Evolutionary conservation across 2,888 invertebrate species (phyloP), one percentile per base, ranked within the genome.

Genomic region (Coremacera marginata): DNA sequence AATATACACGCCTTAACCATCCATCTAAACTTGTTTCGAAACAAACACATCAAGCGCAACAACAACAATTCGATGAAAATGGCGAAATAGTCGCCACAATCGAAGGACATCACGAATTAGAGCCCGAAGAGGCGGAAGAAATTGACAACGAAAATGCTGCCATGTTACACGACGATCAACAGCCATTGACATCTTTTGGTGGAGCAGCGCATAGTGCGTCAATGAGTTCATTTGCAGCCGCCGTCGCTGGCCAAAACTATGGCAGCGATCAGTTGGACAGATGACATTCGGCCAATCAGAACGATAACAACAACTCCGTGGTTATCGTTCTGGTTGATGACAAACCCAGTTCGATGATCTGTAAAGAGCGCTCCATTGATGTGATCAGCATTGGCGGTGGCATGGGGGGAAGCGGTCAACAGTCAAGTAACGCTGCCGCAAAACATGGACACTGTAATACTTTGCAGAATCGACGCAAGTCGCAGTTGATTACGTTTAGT

Each of bases 281-380:
- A 88, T 89, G 89, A 88, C 89, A 88, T 87, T 86, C 88, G 83
- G 85, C 85, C 85, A 88, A 86, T 83, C 88, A 88, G 86, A 85
- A 80, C 83, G 88, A 88, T 84, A 88, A 88, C 84, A 88, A 88
- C 84, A 88, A 88, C 77, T 88, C 87, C 37, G 88, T 88, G 79
- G 88, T 88, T 87, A 88, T 88, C 83, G 88, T 88, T 80, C 84
- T 88, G 88, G 88, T 88, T 87, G 88, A 88, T 83, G 88, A 88
- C 80, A 89, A 89, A 78, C 88, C 88, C 76, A 88, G 88, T 79
- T 87, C 88, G 82, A 88, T 88, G 88, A 88, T 88, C 82, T 88
- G 89, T 82, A 88, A 87, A 78, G 88, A 88, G 79, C 85, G 86
- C 77, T 82, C 84, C 80, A 84, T 84, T 79, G 85, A 85, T 81